A percentile compares a stretch with the other conserved stretches of the same genome.
Evolutionary conservation across 1,140 invertebrate species (phyloP).

Genomic region (Eulimnadia texana): DNA sequence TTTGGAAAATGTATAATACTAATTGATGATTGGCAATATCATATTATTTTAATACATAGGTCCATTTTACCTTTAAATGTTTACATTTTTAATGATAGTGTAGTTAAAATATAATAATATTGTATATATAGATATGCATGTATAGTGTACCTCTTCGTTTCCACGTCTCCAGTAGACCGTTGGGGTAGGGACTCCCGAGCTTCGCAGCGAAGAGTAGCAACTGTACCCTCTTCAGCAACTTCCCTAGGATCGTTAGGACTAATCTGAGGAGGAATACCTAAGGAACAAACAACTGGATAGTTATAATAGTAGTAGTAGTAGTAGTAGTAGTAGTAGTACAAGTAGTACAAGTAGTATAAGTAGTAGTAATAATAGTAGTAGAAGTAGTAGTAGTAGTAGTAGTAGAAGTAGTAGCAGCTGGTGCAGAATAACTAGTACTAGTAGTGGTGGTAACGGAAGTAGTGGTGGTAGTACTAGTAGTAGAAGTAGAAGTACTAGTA

Average conservation of each 20-base stretch:
- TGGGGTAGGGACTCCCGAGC: constrained; percentile 59
- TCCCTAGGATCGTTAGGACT: constrained; percentile 41
- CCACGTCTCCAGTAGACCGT: constrained; percentile 57
- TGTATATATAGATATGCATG: constrained; percentile 12
- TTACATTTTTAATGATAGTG: neutral
- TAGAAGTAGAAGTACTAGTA: too few relatives aligned
- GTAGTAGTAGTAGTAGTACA: too few relatives aligned
- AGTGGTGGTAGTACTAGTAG: too few relatives aligned
- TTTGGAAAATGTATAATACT: too few relatives aligned
- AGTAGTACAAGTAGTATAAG: too few relatives aligned
- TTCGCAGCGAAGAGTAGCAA: constrained; percentile 51
- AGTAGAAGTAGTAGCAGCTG: too few relatives aligned
- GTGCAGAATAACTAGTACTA: too few relatives aligned
- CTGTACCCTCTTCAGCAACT: constrained; percentile 48
- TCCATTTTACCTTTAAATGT: neutral
- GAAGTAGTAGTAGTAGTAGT: too few relatives aligned
- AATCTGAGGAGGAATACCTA: constrained; percentile 20
- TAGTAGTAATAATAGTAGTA: too few relatives aligned
- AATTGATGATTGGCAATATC: too few relatives aligned
- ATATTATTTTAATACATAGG: too few relatives aligned
- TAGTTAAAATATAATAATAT: constrained; percentile 20
- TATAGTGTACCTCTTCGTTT: constrained; percentile 42
- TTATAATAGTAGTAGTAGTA: neutral
- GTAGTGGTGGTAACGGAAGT: too few relatives aligned
- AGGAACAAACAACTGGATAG: neutral